Evolutionary conservation across 2,113 vertebrate species (phyloP).

Genomic region (Oncorhynchus keta): DNA sequence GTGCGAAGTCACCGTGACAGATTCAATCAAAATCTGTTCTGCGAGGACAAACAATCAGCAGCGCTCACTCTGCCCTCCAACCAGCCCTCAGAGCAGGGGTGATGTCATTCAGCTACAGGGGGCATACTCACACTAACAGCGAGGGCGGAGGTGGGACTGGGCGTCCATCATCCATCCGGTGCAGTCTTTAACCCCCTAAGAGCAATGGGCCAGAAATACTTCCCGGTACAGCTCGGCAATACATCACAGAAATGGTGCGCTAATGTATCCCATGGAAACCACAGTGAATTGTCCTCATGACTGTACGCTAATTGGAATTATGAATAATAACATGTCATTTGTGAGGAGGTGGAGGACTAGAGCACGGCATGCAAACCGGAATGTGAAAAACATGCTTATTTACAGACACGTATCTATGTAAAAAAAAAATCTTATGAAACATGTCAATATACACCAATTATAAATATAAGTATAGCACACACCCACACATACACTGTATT

Average conservation of each 20-base stretch:
- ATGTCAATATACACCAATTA: not conserved
- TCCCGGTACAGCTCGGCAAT: not conserved
- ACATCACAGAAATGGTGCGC: not conserved
- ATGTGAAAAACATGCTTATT: not conserved
- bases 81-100: slow-evolving; percentile 18
- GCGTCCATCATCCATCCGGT: not conserved
- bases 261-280: too few relatives aligned
- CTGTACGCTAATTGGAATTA: too few relatives aligned
- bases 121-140: slow-evolving; percentile 35
- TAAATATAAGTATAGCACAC: not conserved
- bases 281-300: too few relatives aligned
- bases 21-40: slow-evolving; percentile 55
- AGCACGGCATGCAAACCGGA: too few relatives aligned
- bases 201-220: too few relatives aligned
- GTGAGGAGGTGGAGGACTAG: too few relatives aligned
- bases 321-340: too few relatives aligned
- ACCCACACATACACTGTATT: not conserved
- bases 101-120: slow-evolving; percentile 44
- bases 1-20: slow-evolving; percentile 52
- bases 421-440: not conserved
- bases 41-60: slow-evolving; percentile 28
- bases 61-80: slow-evolving; percentile 19
- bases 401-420: too few relatives aligned
- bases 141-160: not conserved
- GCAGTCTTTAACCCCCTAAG: too few relatives aligned